Evolutionary conservation across 92 coral and sea anemone genomes (phyloP), one percentile per base, ranked within the genome.

Genomic region (Heteractis magnifica): DNA sequence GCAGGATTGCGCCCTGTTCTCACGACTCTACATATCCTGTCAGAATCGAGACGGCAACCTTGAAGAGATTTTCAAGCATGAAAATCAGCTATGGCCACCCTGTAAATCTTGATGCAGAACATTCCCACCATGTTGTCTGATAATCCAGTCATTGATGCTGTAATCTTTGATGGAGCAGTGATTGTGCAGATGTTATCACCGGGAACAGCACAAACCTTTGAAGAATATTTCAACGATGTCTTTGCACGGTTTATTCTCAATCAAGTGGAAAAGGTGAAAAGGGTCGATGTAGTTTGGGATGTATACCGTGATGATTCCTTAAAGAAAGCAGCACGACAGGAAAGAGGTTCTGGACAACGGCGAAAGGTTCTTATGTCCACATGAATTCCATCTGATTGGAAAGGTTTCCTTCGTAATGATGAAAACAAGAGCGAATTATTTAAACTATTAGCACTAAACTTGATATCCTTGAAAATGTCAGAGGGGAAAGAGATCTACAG

Each of bases 271-370:
- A 20, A 76, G 60, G 88, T 51, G 14, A 93, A 86, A 73, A 79
- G 92, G 84, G 72, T 92, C 53, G 92, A 88, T 72, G 10, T 90
- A 26, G 90, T 88, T 16, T 92, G 90, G 89, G 92, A 87, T 49
- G 84, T 82, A 55, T 85, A 90, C 82, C 53, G 76, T 5, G 89
- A 85, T 51, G 91, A 88, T 62, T 88, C 87, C 12, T 80, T 93
- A 51, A 90, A 88, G 88, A 79, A 65, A 81, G 76, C 86, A 10
- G 18, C 85, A 55, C 80, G 93, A 62, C 84, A 92, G 75, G 84
- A 84, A 77, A 49, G 92, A 87, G 93, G 93, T 68, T 77, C 82
- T 4, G 95, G 95, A 2, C 89, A 92, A 72, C 77, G 91, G 79
- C 82, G 93, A 11, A 85, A 87, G 60, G 95, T 90, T 11, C 13